Evolutionary conservation across 2,797 vertebrate species (phyloP).

Genomic region (Phoxinus dragarum): DNA sequence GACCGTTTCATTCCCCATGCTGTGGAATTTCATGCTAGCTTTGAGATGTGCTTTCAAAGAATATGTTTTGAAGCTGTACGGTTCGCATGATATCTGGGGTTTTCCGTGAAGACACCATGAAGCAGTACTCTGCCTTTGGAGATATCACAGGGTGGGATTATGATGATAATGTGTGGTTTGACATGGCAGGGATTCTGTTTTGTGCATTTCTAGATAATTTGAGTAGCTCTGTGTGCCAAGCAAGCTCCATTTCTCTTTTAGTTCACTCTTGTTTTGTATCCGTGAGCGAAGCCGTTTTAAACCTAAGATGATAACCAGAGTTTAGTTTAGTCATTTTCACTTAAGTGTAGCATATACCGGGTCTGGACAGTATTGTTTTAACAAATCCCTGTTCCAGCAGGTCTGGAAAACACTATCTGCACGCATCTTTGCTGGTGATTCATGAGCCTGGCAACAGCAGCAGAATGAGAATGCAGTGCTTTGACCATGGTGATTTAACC

Average conservation of each 20-base stretch:
- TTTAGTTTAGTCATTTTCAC: not conserved
- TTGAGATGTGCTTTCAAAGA: constrained; percentile 47
- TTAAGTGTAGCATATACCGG: not conserved
- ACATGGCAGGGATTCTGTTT: constrained; percentile 1
- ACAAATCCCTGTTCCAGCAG: constrained; percentile 7
- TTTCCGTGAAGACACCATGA: not conserved
- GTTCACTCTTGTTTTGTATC: not conserved
- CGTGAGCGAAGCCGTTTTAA: not conserved
- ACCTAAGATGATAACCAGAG: constrained; percentile 18
- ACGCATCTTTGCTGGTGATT: constrained; percentile 32
- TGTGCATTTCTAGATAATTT: not conserved
- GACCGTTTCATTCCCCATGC: constrained; percentile 48
- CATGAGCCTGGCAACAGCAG: constrained; percentile 49
- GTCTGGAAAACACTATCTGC: constrained; percentile 24
- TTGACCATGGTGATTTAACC: constrained; percentile 14
- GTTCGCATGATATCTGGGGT: constrained; percentile 22
- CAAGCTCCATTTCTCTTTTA: not conserved
- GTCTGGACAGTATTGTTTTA: constrained; percentile 19
- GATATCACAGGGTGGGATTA: not conserved
- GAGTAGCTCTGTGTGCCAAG: not conserved
- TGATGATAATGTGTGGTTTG: not conserved
- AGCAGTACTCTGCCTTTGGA: not conserved
- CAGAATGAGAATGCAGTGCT: constrained; percentile 58
- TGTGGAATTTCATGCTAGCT: constrained; percentile 60
- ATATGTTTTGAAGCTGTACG: not conserved